Percentiles rank a stretch among this genome's conserved stretches.
Evolutionary conservation across 2,797 vertebrate genomes (phyloP).

Genomic region (Chelonia mydas): DNA sequence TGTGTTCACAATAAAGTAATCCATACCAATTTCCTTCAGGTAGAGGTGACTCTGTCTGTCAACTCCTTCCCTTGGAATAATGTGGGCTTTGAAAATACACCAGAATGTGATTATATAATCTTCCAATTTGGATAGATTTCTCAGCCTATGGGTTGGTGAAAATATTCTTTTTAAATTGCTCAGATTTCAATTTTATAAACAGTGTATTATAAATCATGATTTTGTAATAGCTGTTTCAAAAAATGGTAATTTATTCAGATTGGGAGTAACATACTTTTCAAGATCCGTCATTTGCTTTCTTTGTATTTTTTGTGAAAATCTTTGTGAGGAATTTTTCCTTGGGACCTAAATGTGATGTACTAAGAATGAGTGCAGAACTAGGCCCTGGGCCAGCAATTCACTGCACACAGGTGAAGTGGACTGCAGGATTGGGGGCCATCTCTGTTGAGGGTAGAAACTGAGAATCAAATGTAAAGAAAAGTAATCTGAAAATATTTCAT

Average conservation of each 20-base stretch:
- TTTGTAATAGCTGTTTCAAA: not conserved
- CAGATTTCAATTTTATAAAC: not conserved
- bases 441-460: not conserved
- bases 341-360: not conserved
- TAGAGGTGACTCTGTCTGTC: not conserved
- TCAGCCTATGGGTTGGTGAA: not conserved
- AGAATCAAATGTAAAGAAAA: not conserved
- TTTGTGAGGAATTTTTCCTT: not conserved
- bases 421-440: not conserved
- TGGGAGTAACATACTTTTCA: not conserved
- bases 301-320: not conserved
- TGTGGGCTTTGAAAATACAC: not conserved
- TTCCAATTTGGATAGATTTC: not conserved
- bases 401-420: not conserved
- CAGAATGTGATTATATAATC: not conserved
- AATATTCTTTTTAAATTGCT: not conserved
- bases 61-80: not conserved
- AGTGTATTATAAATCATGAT: not conserved
- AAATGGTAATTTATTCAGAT: not conserved
- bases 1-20: not conserved
- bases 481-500: not conserved
- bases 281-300: not conserved
- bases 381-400: conserved; percentile 6
- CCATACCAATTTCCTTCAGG: not conserved
- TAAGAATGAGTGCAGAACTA: not conserved